These are phyloP conservation scores for Zonitis immaculata DNA, from an alignment of 2,888 invertebrate genomes.

Conservation along the genomic window DNA sequence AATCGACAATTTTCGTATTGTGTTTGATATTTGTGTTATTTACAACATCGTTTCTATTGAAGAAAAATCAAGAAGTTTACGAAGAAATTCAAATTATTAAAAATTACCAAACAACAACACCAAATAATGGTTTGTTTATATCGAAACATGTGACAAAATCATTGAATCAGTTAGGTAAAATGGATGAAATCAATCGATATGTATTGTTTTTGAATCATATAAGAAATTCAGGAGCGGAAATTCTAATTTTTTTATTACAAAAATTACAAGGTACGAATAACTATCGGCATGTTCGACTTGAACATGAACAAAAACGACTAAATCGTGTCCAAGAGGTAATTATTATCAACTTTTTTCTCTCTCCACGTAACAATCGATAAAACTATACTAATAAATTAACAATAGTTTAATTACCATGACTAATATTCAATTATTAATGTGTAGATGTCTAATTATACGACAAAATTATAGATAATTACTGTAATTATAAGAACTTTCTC, in stretches of 20 bases:
- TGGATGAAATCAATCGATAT: slow-evolving; percentile 51
- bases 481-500: not conserved
- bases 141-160: slow-evolving; percentile 52
- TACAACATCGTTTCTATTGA: not conserved
- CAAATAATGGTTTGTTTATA: not conserved
- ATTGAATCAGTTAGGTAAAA: slow-evolving; percentile 49
- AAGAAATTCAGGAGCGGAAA: slow-evolving; percentile 58
- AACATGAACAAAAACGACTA: slow-evolving; percentile 38
- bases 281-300: slow-evolving; percentile 55
- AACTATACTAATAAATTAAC: not conserved
- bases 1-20: not conserved
- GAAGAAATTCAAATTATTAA: not conserved
- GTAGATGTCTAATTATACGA: not conserved
- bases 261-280: slow-evolving; percentile 56
- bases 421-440: not conserved
- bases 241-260: slow-evolving; percentile 56
- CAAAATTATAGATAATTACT: not conserved
- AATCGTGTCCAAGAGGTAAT: slow-evolving; percentile 47
- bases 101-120: not conserved
- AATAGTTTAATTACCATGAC: not conserved
- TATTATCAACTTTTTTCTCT: not conserved
- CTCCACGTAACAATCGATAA: too few species aligned
- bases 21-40: not conserved
- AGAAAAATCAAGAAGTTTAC: not conserved
- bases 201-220: slow-evolving; percentile 58